Base-by-base conservation (phyloP, 2,888 invertebrate genomes). In the Masnerella sp. region DNA sequence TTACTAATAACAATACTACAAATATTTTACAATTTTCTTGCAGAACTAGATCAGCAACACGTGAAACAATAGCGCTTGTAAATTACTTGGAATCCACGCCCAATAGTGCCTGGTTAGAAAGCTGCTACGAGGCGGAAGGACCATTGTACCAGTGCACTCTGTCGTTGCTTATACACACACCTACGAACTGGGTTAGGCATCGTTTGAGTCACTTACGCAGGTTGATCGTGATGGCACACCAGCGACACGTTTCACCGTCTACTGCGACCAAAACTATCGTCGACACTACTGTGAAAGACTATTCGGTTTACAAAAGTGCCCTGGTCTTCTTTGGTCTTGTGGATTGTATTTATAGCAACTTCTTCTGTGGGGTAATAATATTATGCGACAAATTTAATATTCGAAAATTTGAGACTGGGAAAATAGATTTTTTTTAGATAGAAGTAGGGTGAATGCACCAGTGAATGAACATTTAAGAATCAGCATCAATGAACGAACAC, bases 71-170 rank as follows among this genome's bases (percentile, higher is more conserved):
- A 43, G 92, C 93, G 56, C 88, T 98, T 75, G 91, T 92, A 61
- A 89, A 90, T 9, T 95, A 94, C 84, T 87, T 96, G 76, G 93
- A 92, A 72, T 90, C 91, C 81, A 81, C 90, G 12, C 88, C 91
- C 61, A 87, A 89, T 0, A 90, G 92, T 61, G 91, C 92, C 51
- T 91, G 93, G 91, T 88, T 97, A 20, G 96, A 97, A 84, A 92
- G 92, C 22, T 92, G 94, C 32, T 96, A 94, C 87, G 97, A 97
- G 83, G 93, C 96, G 0, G 98, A 98, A 82, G 96, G 97, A 0
- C 94, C 97, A 2, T 90, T 96, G n/a, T 98, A 96, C 88, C 96
- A 94, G 91, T 89, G 93, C 58, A 93, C 94, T 2, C 90, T 98
- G 84, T 93, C 94, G 54, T 88, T 97, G 34, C 91, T 96, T 64